These are phyloP conservation scores for Leucosticte australis DNA, from an alignment of 2,113 vertebrate genomes.

Conservation along the genomic window DNA sequence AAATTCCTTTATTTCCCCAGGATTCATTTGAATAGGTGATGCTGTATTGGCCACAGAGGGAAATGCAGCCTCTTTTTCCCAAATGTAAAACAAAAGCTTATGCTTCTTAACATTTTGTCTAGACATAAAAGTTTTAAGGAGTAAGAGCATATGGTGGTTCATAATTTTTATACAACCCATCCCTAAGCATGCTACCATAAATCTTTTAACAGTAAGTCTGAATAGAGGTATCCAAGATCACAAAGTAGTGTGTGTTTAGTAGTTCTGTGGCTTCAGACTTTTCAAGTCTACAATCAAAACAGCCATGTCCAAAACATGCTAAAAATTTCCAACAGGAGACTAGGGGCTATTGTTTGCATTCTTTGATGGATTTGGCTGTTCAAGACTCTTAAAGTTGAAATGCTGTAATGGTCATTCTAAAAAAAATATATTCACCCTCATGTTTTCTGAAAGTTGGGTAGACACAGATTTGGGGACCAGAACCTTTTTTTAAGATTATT, in stretches of 20 bases:
- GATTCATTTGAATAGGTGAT: not conserved
- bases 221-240: not conserved
- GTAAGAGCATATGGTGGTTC: not conserved
- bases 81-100: not conserved
- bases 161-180: not conserved
- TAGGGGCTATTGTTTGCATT: not conserved
- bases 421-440: not conserved
- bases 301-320: not conserved
- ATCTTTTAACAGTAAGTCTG: not conserved
- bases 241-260: not conserved
- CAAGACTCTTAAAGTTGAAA: not conserved
- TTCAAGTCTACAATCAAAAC: not conserved
- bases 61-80: not conserved
- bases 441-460: not conserved
- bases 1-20: not conserved
- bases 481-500: not conserved
- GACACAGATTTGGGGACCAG: not conserved
- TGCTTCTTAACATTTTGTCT: not conserved
- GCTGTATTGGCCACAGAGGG: not conserved
- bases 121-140: not conserved
- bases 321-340: not conserved
- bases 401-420: not conserved
- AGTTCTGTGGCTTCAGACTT: not conserved
- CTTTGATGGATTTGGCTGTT: not conserved
- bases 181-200: conserved; percentile 3